These are phyloP conservation scores for Amniataba percoides DNA, from an alignment of 2,797 vertebrate genomes.

Conservation along the genomic window DNA sequence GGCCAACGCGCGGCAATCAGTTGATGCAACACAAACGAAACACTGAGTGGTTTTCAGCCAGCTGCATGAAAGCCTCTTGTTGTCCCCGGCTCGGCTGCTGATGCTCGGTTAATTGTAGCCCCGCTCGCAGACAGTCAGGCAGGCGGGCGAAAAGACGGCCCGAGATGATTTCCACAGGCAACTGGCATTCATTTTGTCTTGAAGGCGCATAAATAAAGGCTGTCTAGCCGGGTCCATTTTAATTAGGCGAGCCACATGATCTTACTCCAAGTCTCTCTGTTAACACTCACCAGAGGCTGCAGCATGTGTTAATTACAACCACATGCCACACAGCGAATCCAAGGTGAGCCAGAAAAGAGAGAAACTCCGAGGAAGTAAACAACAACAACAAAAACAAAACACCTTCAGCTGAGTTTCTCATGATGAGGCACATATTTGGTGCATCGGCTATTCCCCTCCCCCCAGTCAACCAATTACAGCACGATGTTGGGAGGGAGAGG, in stretches of 20 bases:
- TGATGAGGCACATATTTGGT: constrained; percentile 70
- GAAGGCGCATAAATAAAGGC: constrained; percentile 78
- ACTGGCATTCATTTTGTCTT: constrained; percentile 76
- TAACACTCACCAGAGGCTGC: constrained; percentile 76
- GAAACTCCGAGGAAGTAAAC: constrained; percentile 66
- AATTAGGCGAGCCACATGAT: constrained; percentile 80
- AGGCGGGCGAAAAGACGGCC: constrained; percentile 51
- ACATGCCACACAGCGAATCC: constrained; percentile 59
- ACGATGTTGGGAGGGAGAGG: constrained; percentile 4
- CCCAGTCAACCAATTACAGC: constrained; percentile 75
- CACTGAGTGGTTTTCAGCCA: constrained; percentile 60
- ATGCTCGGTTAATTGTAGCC: constrained; percentile 77
- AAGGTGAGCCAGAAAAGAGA: constrained; percentile 70
- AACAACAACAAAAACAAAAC: constrained; percentile 64
- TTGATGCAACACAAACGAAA: constrained; percentile 82
- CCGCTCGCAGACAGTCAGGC: constrained; percentile 52
- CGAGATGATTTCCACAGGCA: constrained; percentile 74
- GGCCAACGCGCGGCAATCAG: constrained; percentile 52
- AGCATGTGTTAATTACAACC: constrained; percentile 76
- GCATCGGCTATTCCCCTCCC: constrained; percentile 53
- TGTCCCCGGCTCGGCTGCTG: constrained; percentile 61
- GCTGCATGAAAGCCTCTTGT: constrained; percentile 71
- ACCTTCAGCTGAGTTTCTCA: constrained; percentile 62
- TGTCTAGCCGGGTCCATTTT: constrained; percentile 77
- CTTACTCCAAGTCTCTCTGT: constrained; percentile 58